Evolutionary conservation across 2,888 invertebrate genomes (phyloP).

Genomic region (Leucoma salicis): DNA sequence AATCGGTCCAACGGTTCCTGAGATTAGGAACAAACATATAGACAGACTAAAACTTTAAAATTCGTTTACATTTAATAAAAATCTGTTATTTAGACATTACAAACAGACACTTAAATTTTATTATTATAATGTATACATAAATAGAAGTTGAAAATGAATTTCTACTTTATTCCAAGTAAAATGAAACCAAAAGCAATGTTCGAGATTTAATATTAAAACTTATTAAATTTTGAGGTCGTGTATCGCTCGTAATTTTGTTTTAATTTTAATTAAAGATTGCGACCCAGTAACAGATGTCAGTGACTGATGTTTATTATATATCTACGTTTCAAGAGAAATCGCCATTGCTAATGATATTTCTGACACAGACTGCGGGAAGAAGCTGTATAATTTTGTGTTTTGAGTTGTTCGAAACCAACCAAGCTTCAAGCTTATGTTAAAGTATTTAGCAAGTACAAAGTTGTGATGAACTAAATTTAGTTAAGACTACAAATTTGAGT

Average conservation of each 20-base stretch:
- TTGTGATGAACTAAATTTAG: no score
- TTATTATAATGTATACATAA: no score
- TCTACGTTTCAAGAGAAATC: conserved; percentile 30
- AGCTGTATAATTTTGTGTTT: neutral
- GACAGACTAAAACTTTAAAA: no score
- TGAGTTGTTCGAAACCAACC: no score
- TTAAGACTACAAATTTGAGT: no score
- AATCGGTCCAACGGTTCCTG: no score
- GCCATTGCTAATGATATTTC: conserved; percentile 30
- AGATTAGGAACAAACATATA: no score
- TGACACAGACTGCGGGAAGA: conserved; percentile 19
- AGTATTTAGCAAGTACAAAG: no score
- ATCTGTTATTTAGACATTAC: no score
- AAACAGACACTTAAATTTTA: no score
- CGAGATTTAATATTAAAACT: conserved; percentile 44
- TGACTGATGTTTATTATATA: conserved; percentile 49
- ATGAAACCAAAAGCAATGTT: conserved; percentile 31
- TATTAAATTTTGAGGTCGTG: conserved; percentile 60
- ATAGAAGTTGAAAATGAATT: conserved; percentile 6
- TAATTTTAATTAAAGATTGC: conserved; percentile 66
- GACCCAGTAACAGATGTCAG: conserved; percentile 60
- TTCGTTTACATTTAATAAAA: no score
- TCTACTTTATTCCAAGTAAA: conserved; percentile 14
- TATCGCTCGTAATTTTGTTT: conserved; percentile 60
- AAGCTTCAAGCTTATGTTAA: no score